Conservation (phyloP, 2,113 vertebrate species). For the Sminthopsis crassicaudata region DNA sequence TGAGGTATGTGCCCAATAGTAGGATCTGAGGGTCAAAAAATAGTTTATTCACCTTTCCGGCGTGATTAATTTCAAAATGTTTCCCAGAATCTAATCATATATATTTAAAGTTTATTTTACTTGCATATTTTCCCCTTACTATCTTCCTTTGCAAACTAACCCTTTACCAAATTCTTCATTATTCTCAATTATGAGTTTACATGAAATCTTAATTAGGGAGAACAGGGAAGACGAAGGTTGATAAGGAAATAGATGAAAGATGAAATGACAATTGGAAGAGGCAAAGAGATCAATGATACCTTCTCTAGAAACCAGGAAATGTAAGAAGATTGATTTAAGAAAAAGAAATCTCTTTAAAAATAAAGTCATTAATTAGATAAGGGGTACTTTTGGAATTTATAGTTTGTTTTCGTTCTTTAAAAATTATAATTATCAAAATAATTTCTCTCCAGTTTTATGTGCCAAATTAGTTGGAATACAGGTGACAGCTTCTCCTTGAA, state of each 20-base stretch:
- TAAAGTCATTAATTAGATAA: background rate
- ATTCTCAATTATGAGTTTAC: background rate
- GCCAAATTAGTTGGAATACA: background rate
- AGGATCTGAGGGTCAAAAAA: background rate
- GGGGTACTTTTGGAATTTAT: background rate
- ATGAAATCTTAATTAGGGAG: background rate
- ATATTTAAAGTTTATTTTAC: background rate
- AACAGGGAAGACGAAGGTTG: background rate
- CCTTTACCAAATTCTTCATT: constrained; percentile 3
- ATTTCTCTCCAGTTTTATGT: background rate
- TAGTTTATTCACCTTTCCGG: background rate
- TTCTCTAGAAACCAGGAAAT: background rate
- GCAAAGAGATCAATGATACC: background rate
- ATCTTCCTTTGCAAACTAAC: constrained; percentile 6
- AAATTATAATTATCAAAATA: background rate
- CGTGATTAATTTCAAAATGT: background rate
- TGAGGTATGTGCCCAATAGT: background rate
- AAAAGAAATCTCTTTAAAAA: background rate
- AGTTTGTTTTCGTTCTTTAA: background rate
- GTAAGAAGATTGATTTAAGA: background rate
- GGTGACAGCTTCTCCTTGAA: background rate
- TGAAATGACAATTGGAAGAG: background rate
- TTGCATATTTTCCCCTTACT: background rate
- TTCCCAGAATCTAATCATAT: background rate
- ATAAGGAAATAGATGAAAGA: background rate